phyloP scores from a whole-genome alignment of 1,140 invertebrate genomes.

The Euwallacea fornicatus region DNA sequence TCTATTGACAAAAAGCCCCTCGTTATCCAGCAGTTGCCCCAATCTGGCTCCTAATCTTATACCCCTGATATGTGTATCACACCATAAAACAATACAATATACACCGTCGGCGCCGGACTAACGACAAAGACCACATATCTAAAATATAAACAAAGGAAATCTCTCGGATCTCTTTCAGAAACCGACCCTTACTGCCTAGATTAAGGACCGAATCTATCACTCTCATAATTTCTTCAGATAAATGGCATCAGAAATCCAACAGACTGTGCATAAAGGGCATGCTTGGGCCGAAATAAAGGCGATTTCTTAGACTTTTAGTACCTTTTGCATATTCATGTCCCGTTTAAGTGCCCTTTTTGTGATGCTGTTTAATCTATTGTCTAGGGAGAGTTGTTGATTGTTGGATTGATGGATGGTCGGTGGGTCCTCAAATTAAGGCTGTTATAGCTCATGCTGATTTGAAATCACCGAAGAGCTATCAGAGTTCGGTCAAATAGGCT shows the following conservation, averaged over 20 bases:
- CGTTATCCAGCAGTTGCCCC: conserved; percentile 12
- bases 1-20: conserved; percentile 24
- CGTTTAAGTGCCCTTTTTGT: conserved; percentile 24
- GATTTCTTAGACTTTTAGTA: conserved; percentile 30
- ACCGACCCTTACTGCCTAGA: conserved; percentile 31
- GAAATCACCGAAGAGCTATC: too few relatives aligned
- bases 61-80: conserved; percentile 38
- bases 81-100: conserved; percentile 38
- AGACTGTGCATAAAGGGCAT: conserved; percentile 32
- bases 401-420: too few relatives aligned
- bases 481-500: too few relatives aligned
- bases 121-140: conserved; percentile 35
- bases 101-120: conserved; percentile 34
- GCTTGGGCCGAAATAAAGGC: conserved; percentile 6
- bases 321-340: conserved; percentile 37
- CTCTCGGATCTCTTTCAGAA: conserved; percentile 38
- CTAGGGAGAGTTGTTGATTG: conserved; percentile 5
- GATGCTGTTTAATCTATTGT: conserved; percentile 9
- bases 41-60: conserved; percentile 33
- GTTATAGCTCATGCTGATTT: too few relatives aligned
- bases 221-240: conserved; percentile 39
- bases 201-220: conserved; percentile 40
- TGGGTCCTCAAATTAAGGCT: too few relatives aligned
- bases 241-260: conserved; percentile 37
- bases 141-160: conserved; percentile 38